Conservation (phyloP, 1,140 invertebrate species). For the Pollicipes pollicipes region DNA sequence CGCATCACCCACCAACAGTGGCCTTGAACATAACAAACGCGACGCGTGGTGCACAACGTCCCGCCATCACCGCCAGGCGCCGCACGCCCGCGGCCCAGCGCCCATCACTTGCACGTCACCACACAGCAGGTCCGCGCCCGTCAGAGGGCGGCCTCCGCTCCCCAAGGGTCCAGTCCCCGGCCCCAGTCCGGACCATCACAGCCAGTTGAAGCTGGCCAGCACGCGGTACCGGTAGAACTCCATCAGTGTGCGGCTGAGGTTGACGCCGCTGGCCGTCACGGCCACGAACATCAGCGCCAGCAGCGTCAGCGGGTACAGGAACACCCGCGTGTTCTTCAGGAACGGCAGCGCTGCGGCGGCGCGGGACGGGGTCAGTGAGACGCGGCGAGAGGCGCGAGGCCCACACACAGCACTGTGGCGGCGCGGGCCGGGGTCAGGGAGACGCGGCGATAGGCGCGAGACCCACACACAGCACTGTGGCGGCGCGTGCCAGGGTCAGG, state of each 20-base stretch:
- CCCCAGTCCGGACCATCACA: too few relatives aligned
- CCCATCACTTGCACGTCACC: too few relatives aligned
- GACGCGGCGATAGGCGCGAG: not conserved
- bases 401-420: not conserved
- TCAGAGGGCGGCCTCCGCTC: too few relatives aligned
- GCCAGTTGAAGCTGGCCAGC: slow-evolving; percentile 16
- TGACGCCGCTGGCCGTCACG: slow-evolving; percentile 42
- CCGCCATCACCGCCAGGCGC: too few relatives aligned
- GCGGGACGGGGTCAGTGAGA: slow-evolving; percentile 15
- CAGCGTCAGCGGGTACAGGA: slow-evolving; percentile 68
- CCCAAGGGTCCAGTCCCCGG: too few relatives aligned
- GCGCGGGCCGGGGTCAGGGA: too few relatives aligned
- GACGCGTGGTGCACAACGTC: too few relatives aligned
- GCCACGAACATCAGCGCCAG: slow-evolving; percentile 61
- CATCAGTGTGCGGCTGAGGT: slow-evolving; percentile 52
- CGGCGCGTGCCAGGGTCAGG: too few relatives aligned
- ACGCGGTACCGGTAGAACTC: slow-evolving; percentile 61
- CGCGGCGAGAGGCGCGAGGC: not conserved
- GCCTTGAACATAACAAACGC: too few relatives aligned
- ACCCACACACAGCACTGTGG: too few relatives aligned
- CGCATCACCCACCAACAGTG: too few relatives aligned
- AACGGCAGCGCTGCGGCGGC: slow-evolving; percentile 66
- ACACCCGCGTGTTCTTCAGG: slow-evolving; percentile 66
- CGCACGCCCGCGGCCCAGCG: too few relatives aligned
- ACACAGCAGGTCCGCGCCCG: not conserved